Evolutionary conservation across 2,113 vertebrate genomes (phyloP), one percentile per base, ranked within the genome.

Genomic region (Burhinus oedicnemus): DNA sequence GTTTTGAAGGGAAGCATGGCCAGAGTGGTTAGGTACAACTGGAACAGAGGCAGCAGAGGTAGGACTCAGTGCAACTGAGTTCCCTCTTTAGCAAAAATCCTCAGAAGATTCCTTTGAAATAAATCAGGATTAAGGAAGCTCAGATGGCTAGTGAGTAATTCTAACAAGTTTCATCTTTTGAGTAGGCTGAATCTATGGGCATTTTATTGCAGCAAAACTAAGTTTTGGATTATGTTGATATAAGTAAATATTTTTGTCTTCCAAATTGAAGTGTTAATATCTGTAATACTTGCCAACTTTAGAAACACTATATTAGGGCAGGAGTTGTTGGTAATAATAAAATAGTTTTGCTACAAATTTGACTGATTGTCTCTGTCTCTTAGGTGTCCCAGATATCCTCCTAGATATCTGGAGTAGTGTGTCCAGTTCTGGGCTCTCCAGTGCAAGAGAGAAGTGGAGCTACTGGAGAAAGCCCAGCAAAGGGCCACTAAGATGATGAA

Each of bases 61-160:
- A 32, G 60, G 29, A 13, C 26, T 78, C 0, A 0, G 11, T 81
- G 51, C 32, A n/a, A 51, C 32, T 8, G 32, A 68, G 12, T 51
- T 61, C 38, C 19, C 22, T 55, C 21, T 40, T 81, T 5, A 62
- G 30, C 51, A 26, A 78, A 87, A 89, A n/a, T 72, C 44, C 52
- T 77, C 36, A 60, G 44, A 70, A 68, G 40, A 29, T 79, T 84
- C 12, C 15, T 87, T 34, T 65, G 75, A 57, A 93, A 23, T n/a
- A 79, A 80, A 40, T 61, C 4, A 15, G 25, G 45, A 6, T 14
- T 13, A 19, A 47, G 61, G 58, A 87, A 71, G 34, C 38, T 64
- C 32, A 44, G 14, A 9, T 71, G 16, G 18, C 12, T 69, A 8
- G 69, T 71, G 69, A 62, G 14, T 65, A 65, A 36, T 76, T 79